A percentile compares a stretch with the other conserved stretches of the same genome.
Evolutionary conservation across 2,113 vertebrate species (phyloP).

Genomic region (Dicerorhinus sumatrensis): DNA sequence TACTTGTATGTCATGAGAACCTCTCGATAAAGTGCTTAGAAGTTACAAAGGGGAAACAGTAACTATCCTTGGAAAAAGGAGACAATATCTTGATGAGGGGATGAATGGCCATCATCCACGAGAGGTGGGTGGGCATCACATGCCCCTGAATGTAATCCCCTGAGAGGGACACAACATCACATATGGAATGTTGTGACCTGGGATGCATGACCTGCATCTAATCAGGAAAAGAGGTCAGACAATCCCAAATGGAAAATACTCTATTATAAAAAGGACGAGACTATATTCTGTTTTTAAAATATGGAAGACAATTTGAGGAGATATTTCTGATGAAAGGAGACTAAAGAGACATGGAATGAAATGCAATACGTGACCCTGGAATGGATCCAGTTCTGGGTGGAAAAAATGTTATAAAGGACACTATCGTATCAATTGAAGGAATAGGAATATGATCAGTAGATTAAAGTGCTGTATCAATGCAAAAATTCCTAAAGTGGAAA

Average conservation of each 20-base stretch:
- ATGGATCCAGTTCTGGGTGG: neutral
- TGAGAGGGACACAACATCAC: neutral
- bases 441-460: neutral
- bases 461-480: neutral
- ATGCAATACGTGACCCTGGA: neutral
- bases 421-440: neutral
- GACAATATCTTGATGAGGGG: neutral
- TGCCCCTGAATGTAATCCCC: neutral
- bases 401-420: neutral
- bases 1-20: neutral
- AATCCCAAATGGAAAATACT: neutral
- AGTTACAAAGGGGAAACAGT: neutral
- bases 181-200: neutral
- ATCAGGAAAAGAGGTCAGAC: neutral
- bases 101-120: neutral
- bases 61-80: neutral
- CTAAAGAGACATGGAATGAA: neutral
- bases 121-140: neutral
- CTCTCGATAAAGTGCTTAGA: neutral
- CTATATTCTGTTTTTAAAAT: neutral
- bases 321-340: neutral
- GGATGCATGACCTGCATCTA: neutral
- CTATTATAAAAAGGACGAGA: neutral
- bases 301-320: neutral
- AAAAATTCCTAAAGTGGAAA: neutral